Conservation (phyloP, 2,113 vertebrate genomes). For the Pica pica region DNA sequence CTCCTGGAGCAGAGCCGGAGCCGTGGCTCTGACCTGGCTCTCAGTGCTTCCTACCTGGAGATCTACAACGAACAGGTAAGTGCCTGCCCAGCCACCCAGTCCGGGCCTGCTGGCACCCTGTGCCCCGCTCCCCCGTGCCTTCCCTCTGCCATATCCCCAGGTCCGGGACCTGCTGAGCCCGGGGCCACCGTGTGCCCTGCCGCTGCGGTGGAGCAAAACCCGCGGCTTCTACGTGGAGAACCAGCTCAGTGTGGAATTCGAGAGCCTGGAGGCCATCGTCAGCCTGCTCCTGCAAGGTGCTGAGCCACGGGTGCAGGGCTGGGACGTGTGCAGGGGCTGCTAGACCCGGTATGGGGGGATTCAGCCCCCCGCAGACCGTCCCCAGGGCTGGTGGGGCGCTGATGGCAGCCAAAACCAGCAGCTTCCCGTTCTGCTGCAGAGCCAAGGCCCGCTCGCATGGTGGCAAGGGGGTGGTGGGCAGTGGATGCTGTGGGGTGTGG, state of each 20-base stretch:
- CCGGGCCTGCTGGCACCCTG: rapidly evolving
- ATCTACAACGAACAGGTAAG: constrained; percentile 78
- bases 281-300: constrained; percentile 72
- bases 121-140: neutral
- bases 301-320: rapidly evolving
- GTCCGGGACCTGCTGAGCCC: constrained; percentile 72
- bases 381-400: neutral
- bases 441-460: neutral
- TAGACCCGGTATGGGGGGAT: rapidly evolving
- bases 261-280: constrained; percentile 59
- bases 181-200: constrained; percentile 25
- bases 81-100: rapidly evolving
- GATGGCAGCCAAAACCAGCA: neutral
- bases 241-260: constrained; percentile 62
- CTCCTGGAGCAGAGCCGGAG: constrained; percentile 66
- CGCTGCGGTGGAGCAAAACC: constrained; percentile 73
- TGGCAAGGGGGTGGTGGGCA: neutral
- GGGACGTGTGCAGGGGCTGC: neutral
- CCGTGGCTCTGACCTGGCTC: constrained; percentile 13
- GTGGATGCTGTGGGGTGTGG: neutral
- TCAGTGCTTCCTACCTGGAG: constrained; percentile 76
- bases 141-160: neutral
- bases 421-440: neutral
- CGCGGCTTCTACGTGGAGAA: constrained; percentile 75
- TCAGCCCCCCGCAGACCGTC: rapidly evolving